Conservation (phyloP, 2,113 vertebrate genomes). For the Emydura subglobosa region DNA sequence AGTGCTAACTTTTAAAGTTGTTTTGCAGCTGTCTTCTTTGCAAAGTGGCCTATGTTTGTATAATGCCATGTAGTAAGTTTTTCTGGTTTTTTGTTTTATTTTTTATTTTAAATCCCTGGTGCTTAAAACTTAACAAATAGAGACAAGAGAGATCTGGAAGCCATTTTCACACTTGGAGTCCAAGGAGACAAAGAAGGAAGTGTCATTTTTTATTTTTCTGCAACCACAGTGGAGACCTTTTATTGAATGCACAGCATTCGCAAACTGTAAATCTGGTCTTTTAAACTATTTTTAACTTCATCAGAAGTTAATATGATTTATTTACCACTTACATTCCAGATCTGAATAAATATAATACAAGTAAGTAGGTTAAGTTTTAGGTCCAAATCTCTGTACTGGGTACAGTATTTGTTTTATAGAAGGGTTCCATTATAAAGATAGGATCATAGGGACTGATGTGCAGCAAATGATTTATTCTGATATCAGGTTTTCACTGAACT, state of each 20-base stretch:
- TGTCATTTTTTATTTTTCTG: slow-evolving; percentile 61
- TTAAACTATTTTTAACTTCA: slow-evolving; percentile 71
- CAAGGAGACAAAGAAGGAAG: slow-evolving; percentile 68
- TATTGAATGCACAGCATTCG: slow-evolving; percentile 73
- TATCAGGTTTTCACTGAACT: slow-evolving; percentile 71
- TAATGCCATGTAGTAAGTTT: slow-evolving; percentile 66
- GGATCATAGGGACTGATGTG: slow-evolving; percentile 70
- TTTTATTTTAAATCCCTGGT: slow-evolving; percentile 71
- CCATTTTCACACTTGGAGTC: slow-evolving; percentile 81
- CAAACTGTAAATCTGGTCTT: slow-evolving; percentile 74
- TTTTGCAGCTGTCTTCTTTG: slow-evolving; percentile 79
- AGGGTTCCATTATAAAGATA: slow-evolving; percentile 74
- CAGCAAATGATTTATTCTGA: slow-evolving; percentile 71
- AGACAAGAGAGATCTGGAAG: slow-evolving; percentile 63
- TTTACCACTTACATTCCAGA: slow-evolving; percentile 70
- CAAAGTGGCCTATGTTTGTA: slow-evolving; percentile 78
- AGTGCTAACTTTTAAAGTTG: slow-evolving; percentile 80
- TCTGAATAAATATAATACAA: slow-evolving; percentile 64
- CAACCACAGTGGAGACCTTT: slow-evolving; percentile 67
- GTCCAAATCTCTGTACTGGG: slow-evolving; percentile 69
- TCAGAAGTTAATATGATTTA: slow-evolving; percentile 71
- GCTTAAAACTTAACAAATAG: slow-evolving; percentile 68
- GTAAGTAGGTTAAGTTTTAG: slow-evolving; percentile 68
- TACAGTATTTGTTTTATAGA: slow-evolving; percentile 65
- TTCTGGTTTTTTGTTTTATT: slow-evolving; percentile 22